These are phyloP conservation scores for Puntigrus tetrazona DNA, from an alignment of 2,113 vertebrate genomes.

Conservation along the genomic window DNA sequence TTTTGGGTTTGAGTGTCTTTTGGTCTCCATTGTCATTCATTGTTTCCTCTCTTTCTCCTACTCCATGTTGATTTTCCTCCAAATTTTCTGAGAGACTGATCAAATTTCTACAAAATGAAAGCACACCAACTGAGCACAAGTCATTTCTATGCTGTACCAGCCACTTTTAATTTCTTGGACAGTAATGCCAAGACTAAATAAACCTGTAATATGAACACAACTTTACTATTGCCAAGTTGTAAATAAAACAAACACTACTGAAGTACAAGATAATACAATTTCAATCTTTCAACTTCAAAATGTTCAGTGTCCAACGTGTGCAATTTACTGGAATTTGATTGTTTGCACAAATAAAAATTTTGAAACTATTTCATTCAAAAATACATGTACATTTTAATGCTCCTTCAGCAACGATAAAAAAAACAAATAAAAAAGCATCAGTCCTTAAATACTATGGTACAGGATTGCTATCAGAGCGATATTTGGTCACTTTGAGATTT, in stretches of 20 bases:
- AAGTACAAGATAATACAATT: background rate
- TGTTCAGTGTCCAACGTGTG: no score
- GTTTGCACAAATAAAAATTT: no score
- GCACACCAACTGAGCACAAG: background rate
- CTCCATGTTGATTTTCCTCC: background rate
- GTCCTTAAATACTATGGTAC: background rate
- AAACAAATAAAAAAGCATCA: background rate
- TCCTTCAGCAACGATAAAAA: background rate
- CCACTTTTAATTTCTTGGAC: background rate
- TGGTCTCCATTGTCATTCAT: conserved; percentile 38
- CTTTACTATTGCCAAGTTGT: background rate
- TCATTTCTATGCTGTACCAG: background rate
- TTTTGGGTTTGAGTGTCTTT: conserved; percentile 60
- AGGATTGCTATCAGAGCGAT: background rate
- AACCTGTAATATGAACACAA: background rate
- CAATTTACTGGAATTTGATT: no score
- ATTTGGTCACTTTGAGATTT: background rate
- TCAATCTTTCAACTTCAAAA: no score
- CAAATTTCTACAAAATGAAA: background rate
- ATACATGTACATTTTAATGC: background rate
- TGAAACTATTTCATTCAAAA: no score
- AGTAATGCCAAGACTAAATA: background rate
- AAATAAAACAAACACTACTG: background rate
- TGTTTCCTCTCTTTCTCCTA: background rate
- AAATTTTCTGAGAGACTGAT: background rate